These are phyloP conservation scores for Sorex araneus DNA, from an alignment of 2,113 vertebrate species.

Conservation along the genomic window DNA sequence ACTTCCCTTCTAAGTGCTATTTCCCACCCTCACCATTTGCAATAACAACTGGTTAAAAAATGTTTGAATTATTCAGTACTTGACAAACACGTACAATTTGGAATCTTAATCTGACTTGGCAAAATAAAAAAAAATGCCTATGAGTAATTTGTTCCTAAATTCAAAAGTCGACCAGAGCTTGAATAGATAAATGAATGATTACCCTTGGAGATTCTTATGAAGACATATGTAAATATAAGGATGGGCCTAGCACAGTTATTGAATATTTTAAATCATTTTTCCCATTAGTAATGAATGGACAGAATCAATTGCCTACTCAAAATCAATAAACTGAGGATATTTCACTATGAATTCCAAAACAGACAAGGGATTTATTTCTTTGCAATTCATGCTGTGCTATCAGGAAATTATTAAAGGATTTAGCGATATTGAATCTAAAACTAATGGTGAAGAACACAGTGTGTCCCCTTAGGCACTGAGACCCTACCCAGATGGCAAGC, in stretches of 20 bases:
- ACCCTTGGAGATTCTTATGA: constrained; percentile 75
- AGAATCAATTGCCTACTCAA: constrained; percentile 59
- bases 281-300: constrained; percentile 67
- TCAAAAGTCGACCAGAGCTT: constrained; percentile 52
- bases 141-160: constrained; percentile 71
- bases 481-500: neutral
- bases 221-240: constrained; percentile 69
- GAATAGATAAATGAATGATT: constrained; percentile 81
- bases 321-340: constrained; percentile 58
- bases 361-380: constrained; percentile 61
- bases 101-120: constrained; percentile 66
- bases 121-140: constrained; percentile 68
- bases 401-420: constrained; percentile 52
- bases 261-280: constrained; percentile 75
- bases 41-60: constrained; percentile 50
- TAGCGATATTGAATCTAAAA: constrained; percentile 56
- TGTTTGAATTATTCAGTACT: constrained; percentile 77
- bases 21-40: neutral
- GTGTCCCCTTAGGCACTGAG: neutral
- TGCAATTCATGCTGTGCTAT: neutral
- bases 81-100: constrained; percentile 66
- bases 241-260: constrained; percentile 33
- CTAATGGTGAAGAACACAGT: neutral
- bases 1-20: constrained; percentile 8
- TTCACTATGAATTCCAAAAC: constrained; percentile 66